phyloP scores from a whole-genome alignment of 2,113 vertebrate species.

The Paramormyrops kingsleyae region DNA sequence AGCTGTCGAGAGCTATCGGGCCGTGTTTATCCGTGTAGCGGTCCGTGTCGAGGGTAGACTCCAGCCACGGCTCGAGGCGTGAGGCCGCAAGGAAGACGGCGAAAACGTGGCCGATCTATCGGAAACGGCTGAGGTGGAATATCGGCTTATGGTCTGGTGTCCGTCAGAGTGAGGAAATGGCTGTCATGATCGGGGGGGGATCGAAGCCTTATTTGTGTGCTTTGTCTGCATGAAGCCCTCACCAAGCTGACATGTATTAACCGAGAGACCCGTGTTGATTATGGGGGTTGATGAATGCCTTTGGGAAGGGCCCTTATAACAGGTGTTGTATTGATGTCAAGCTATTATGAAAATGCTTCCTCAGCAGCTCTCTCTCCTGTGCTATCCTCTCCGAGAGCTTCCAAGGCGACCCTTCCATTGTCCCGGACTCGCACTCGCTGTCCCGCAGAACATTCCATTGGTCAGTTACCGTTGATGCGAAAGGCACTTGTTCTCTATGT shows the following conservation, averaged over 20 bases:
- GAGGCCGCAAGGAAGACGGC: neutral
- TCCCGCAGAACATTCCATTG: neutral
- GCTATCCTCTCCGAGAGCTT: neutral
- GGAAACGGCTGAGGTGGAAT: neutral
- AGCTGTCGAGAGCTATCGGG: neutral
- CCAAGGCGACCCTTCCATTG: neutral
- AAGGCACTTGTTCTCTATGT: neutral
- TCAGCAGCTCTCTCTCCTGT: neutral
- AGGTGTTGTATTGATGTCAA: neutral
- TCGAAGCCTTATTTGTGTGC: neutral
- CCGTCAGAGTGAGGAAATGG: neutral
- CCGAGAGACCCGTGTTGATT: neutral
- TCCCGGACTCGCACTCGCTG: neutral
- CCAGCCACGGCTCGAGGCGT: neutral
- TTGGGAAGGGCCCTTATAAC: neutral
- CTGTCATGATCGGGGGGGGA: neutral
- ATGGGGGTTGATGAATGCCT: neutral
- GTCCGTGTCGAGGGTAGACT: neutral
- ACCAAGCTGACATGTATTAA: neutral
- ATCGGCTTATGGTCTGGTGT: neutral
- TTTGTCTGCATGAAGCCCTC: neutral
- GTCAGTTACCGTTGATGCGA: neutral
- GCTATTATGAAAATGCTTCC: neutral
- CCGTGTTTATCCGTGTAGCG: neutral
- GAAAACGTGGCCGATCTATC: neutral